Base-by-base conservation (phyloP, 2,797 vertebrate species). In the Bryconaethiops microstoma region DNA sequence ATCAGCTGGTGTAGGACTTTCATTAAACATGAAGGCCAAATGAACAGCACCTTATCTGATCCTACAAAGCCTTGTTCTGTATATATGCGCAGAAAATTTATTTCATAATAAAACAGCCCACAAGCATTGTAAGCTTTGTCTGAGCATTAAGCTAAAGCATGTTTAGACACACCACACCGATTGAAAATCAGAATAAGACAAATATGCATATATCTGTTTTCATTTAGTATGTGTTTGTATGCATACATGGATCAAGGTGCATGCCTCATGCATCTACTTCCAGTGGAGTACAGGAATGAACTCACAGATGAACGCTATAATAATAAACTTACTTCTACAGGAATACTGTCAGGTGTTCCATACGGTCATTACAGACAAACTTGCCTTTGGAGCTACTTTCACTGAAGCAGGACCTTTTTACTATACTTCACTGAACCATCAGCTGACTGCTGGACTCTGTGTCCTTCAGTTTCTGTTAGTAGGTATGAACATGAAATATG, bases 241-340 rank as follows among this genome's bases (percentile, higher is more conserved):
- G 69, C 8, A 39, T 72, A 52, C 65, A 62, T 80, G 68, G 29
- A 57, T n/a, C 54, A 65, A 55, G 52, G 80, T 29, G 19, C 40
- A 25, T 39, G 35, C 7, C 23, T 55, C 7, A 39, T 75, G 62
- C 55, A 73, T 74, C 55, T 59, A 54, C 39, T 23, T 13, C 19
- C 59, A 19, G 59, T 5, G 69, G 29, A 35, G 19, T 78, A 5
- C 23, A 71, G 9, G 14, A 54, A 74, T 55, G 9, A 65, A 57
- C 40, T 65, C 40, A 68, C 12, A 64, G 59, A 59, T 74, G 40
- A 69, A 39, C 29, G 52, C 0, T 6, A 39, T 50, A 42, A 62
- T 39, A 40, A 23, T 52, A 65, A 76, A 50, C 10, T 8, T 55
- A 74, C 60, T 1, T 79, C 55, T 55, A 69, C 40, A 59, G 21